Evolutionary conservation across 1,140 invertebrate genomes (phyloP), one percentile per base, ranked within the genome.

Genomic region (Riptortus pedestris): DNA sequence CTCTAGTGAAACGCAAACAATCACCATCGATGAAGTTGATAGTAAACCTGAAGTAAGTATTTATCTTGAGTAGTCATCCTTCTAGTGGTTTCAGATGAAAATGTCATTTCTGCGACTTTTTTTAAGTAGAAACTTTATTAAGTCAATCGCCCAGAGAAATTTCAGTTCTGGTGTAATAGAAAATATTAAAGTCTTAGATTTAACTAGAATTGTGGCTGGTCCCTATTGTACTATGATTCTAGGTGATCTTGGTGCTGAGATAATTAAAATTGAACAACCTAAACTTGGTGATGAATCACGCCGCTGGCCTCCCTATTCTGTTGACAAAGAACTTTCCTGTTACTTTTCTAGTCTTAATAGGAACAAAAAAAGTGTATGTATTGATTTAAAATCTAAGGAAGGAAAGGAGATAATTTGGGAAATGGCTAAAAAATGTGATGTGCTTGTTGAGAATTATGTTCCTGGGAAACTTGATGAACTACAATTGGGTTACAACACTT

Each of bases 371-470:
- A 97, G 93, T 73, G 77, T 97, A 52, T 91, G 88, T 68, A 77
- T 98, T 47, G 83, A 98, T 74, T 74, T 98, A 1, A 93, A 92
- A 72, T 76, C 78, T 20, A 55, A 71, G 26, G 74, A 82, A 74
- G 94, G 94, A 1, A 78, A 76, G 69, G 73, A 86, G 45, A 76
- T 97, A 26, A 76, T 96, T 14, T 79, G 84, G 67, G 79, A 91
- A 51, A 74, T 93, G 45, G 86, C 84, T 12, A 76, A 75, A 58
- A 81, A 85, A 67, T 86, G 85, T 74, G 95, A 98, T 79, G 83
- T 98, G 24, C 71, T 98, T 0, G 80, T 98, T 12, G 95, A 98
- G 74, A 98, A 98, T 77, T 98, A 88, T 76, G 77, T 98, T 0
- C 95, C 95, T 16, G 93, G 93, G 0, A 93, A 92, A 70, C 73